These are phyloP conservation scores for Phortica magna DNA, from an alignment of 2,888 invertebrate species.

Conservation along the genomic window DNA sequence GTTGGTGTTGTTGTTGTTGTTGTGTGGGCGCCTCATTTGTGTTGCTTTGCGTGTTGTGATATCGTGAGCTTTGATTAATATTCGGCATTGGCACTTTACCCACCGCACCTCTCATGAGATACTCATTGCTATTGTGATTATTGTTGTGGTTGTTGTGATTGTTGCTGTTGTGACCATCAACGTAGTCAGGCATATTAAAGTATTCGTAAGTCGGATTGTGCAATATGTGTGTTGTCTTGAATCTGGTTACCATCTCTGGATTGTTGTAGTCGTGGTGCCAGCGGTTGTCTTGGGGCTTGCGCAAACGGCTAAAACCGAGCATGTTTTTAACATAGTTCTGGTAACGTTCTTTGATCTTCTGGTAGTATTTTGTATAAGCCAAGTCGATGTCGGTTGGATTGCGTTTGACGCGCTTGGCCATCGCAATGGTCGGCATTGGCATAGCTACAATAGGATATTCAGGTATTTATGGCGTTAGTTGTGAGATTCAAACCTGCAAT, in stretches of 20 bases:
- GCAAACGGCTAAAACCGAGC: slow-evolving; percentile 61
- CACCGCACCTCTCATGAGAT: slow-evolving; percentile 33
- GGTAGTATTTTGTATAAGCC: slow-evolving; percentile 74
- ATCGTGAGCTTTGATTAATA: slow-evolving; percentile 60
- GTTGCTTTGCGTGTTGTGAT: slow-evolving; percentile 31
- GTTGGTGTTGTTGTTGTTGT: neutral
- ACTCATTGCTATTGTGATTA: slow-evolving; percentile 48
- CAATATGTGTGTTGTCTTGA: slow-evolving; percentile 64
- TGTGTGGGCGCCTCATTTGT: slow-evolving; percentile 46
- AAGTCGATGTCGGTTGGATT: slow-evolving; percentile 65
- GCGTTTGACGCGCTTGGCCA: slow-evolving; percentile 46
- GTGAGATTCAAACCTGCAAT: neutral
- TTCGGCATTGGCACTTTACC: slow-evolving; percentile 62
- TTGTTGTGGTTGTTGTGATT: slow-evolving; percentile 25
- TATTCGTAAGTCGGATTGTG: slow-evolving; percentile 54
- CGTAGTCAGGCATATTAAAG: slow-evolving; percentile 19
- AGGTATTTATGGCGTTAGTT: neutral
- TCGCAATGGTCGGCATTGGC: slow-evolving; percentile 40
- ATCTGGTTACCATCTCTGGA: slow-evolving; percentile 61
- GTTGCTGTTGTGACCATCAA: neutral
- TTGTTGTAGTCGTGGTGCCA: slow-evolving; percentile 66
- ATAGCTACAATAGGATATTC: slow-evolving; percentile 7
- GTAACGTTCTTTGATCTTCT: slow-evolving; percentile 75
- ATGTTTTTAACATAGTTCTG: slow-evolving; percentile 74
- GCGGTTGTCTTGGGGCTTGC: slow-evolving; percentile 57